Conservation (phyloP, 2,797 vertebrate genomes). For the Acridotheres tristis region DNA sequence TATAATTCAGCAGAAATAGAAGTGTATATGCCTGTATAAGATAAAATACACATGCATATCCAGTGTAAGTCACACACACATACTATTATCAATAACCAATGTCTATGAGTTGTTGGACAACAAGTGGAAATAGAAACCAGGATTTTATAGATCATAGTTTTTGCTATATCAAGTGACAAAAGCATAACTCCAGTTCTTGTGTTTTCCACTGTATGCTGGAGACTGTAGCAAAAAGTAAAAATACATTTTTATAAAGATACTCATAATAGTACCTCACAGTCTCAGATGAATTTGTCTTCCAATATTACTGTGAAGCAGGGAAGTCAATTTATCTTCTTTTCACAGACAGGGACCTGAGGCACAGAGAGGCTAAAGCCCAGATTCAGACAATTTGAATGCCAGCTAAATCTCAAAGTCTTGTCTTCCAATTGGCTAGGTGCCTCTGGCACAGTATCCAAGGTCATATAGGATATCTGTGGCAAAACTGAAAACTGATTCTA, state of each 20-base stretch:
- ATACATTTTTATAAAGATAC: background rate
- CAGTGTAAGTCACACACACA: accelerated
- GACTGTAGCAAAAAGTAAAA: background rate
- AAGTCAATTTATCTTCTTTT: slow-evolving; percentile 61
- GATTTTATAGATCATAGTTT: background rate
- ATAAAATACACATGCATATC: background rate
- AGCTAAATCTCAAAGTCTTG: slow-evolving; percentile 29
- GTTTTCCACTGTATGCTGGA: background rate
- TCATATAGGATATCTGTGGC: slow-evolving; percentile 12
- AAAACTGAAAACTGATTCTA: slow-evolving; percentile 5
- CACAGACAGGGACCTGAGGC: slow-evolving; percentile 39
- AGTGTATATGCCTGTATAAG: accelerated
- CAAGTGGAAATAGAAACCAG: background rate
- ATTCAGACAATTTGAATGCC: slow-evolving; percentile 37
- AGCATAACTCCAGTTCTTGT: background rate
- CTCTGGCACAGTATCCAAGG: slow-evolving; percentile 18
- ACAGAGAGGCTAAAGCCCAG: slow-evolving; percentile 30
- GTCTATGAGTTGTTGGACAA: background rate
- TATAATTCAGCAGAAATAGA: background rate
- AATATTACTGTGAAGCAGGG: background rate
- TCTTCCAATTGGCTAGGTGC: slow-evolving; percentile 41
- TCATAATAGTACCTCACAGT: background rate
- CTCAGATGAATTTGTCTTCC: slow-evolving; percentile 26
- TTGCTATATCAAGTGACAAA: background rate
- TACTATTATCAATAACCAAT: background rate